Percentiles rank a stretch among this genome's conserved stretches.
phyloP scores from a whole-genome alignment of 1,140 invertebrate species.

The Mercenaria mercenaria region DNA sequence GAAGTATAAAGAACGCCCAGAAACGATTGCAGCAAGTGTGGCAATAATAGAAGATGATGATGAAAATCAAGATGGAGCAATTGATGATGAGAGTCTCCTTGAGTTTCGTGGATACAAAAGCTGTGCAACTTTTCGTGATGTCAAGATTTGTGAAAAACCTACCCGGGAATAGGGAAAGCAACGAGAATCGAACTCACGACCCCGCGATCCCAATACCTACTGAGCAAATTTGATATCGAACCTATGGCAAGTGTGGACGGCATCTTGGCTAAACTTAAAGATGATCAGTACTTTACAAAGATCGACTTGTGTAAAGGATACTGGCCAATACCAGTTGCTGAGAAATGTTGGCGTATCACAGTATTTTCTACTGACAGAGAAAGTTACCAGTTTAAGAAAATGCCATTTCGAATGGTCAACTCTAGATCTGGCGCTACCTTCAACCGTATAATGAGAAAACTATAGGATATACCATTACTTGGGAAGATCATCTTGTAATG shows the following conservation, averaged over 20 bases:
- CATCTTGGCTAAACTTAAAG: background rate
- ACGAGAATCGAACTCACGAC: no score
- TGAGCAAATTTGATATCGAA: background rate
- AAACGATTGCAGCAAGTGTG: no score
- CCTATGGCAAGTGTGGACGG: background rate
- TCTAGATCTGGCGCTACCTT: background rate
- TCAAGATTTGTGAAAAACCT: background rate
- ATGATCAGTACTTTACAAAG: background rate
- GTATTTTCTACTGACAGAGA: background rate
- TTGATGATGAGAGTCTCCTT: background rate
- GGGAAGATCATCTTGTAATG: background rate
- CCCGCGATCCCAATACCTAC: no score
- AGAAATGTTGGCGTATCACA: background rate
- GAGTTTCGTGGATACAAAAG: background rate
- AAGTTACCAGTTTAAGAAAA: background rate
- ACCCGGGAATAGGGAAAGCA: background rate
- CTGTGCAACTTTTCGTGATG: background rate
- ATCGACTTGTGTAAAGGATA: background rate
- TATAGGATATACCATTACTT: background rate
- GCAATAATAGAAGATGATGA: no score
- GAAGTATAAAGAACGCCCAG: no score
- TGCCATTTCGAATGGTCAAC: background rate
- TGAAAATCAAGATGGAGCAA: background rate
- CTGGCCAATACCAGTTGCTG: background rate
- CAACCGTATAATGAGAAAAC: background rate